These are phyloP conservation scores for Gallinago undulata DNA, from an alignment of 2,113 vertebrate species.

Conservation along the genomic window DNA sequence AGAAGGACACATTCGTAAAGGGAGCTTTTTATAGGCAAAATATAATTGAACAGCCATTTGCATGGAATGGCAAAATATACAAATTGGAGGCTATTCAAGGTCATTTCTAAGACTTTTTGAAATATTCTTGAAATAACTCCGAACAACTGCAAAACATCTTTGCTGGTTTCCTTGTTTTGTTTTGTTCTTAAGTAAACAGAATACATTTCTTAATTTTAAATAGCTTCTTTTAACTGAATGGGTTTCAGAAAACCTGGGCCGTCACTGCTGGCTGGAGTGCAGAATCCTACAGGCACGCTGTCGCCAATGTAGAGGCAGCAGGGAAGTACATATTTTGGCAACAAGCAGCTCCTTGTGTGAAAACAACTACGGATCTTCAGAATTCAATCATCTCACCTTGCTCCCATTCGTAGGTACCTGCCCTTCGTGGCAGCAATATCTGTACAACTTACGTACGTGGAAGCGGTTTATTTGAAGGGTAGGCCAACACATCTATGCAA, in stretches of 20 bases:
- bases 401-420: neutral
- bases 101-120: slow-evolving; percentile 11
- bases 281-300: neutral
- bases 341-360: neutral
- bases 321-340: neutral
- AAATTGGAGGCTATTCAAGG: slow-evolving; percentile 18
- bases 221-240: neutral
- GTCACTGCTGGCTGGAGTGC: neutral
- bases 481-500: neutral
- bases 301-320: neutral
- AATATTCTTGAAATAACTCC: slow-evolving; percentile 34
- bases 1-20: neutral
- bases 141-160: slow-evolving; percentile 50
- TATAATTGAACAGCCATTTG: slow-evolving; percentile 39
- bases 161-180: slow-evolving; percentile 18
- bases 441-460: neutral
- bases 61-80: neutral
- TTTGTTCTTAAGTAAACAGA: slow-evolving; percentile 32
- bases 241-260: neutral
- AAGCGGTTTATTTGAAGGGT: neutral
- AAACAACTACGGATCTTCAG: neutral
- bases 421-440: neutral
- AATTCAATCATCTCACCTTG: neutral
- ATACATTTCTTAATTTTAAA: neutral
- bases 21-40: slow-evolving; percentile 38